Conservation (phyloP, 2,888 invertebrate species). For the Resseliella maxima region DNA sequence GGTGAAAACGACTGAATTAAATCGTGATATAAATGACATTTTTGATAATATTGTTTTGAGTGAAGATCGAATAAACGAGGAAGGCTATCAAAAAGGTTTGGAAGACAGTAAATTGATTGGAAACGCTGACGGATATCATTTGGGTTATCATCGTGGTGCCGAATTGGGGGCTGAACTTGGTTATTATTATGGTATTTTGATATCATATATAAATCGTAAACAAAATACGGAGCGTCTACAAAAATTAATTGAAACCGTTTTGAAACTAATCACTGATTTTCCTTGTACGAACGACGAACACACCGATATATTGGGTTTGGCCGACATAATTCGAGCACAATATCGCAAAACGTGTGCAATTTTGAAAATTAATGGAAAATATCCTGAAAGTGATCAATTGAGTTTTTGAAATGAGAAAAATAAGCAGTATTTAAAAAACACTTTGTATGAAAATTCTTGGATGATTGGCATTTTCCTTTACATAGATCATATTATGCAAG, state of each 20-base stretch:
- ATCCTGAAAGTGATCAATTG: slow-evolving; percentile 71
- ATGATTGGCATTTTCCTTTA: too few species aligned
- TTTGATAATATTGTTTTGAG: slow-evolving; percentile 78
- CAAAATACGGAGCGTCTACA: slow-evolving; percentile 60
- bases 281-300: slow-evolving; percentile 75
- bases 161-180: slow-evolving; percentile 83
- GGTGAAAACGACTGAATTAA: background rate
- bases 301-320: slow-evolving; percentile 73
- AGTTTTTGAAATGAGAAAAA: slow-evolving; percentile 70
- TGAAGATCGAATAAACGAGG: slow-evolving; percentile 74
- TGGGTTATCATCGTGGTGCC: slow-evolving; percentile 82
- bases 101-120: slow-evolving; percentile 73
- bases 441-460: too few species aligned
- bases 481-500: too few species aligned
- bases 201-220: slow-evolving; percentile 60
- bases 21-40: slow-evolving; percentile 77
- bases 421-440: too few species aligned
- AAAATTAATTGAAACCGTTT: slow-evolving; percentile 64
- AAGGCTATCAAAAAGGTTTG: slow-evolving; percentile 78
- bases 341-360: slow-evolving; percentile 78
- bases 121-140: slow-evolving; percentile 73
- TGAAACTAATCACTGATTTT: slow-evolving; percentile 70
- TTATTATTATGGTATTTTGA: slow-evolving; percentile 73
- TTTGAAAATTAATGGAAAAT: slow-evolving; percentile 72
- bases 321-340: slow-evolving; percentile 75